Base-by-base conservation (phyloP, 1,140 invertebrate genomes). In the Halotydeus destructor region DNA sequence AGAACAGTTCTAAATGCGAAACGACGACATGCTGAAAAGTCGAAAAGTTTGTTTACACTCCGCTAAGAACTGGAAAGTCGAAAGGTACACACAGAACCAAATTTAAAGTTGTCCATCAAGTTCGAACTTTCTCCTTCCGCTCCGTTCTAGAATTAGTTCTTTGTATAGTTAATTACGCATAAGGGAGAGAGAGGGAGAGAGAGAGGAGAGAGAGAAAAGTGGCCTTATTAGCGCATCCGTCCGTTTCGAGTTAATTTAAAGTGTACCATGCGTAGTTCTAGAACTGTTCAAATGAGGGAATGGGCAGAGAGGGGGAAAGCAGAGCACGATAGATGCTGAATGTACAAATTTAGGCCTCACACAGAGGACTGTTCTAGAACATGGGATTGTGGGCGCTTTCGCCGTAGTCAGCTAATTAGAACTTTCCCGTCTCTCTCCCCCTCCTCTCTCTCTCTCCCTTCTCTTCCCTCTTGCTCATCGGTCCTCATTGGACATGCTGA, bases 101-200 rank as follows among this genome's bases (percentile, higher is more conserved):
- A 30, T 30, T 30, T 39, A n/a, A 24, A n/a, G 22, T 39, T 19
- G 31, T n/a, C 31, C 38, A 39, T 30, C 33, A 34, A 19, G 33
- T 34, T 16, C 5, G n/a, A 5, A 34, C 22, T 30, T 9, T 30
- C 9, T 30, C 9, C n/a, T 30, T 30, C n/a, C 28, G n/a, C 28
- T n/a, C 9, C 9, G 9, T 30, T 9, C n/a, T 9, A 9, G 9
- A 30, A 30, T 30, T 30, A 30, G n/a, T n/a, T n/a, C n/a, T 30
- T 30, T 30, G 28, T n/a, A 30, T 30, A 30, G 9, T 30, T n/a
- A n/a, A n/a, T 30, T 30, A 9, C 28, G n/a, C 9, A n/a, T 30
- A 9, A 9, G 14, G 14, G 28, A 30, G 28, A 30, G 9, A 34
- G 33, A 16, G 14, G 36, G 33, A 16, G n/a, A 16, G 14, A 34